Evolutionary conservation across 2,797 vertebrate genomes (phyloP), one percentile per base, ranked within the genome.

Genomic region (Sciurus vulgaris): DNA sequence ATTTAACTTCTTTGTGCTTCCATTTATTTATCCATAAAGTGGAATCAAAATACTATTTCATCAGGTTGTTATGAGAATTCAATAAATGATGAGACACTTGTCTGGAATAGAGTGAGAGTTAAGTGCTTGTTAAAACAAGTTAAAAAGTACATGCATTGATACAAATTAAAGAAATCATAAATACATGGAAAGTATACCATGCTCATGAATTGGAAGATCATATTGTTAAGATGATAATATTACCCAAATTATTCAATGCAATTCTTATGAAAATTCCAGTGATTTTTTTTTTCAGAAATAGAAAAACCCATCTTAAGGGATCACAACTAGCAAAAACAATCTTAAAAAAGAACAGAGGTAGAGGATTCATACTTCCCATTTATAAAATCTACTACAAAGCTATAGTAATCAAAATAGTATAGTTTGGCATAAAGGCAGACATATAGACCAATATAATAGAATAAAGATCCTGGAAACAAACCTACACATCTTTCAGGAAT

Each of bases 1-100:
- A 84, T 67, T 85, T 54, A 83, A 82, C 22, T 17, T 96, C 28
- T 86, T 89, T 78, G 44, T 88, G n/a, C 18, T 92, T 73, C 10
- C 70, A 6, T 63, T 77, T 85, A 73, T 81, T 82, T 92, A 49
- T 30, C 22, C 22, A 63, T 81, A 86, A 92, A 73, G 59, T 44
- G 26, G 24, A 78, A 13, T 91, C 94, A 81, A 94, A 93, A 59
- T 59, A 59, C 10, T 54, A 61, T 56, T 76, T 88, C 18, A 33
- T 76, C 15, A 9, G 14, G 9, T 47, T 65, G 5, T 77, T 88
- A 54, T 79, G 41, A 91, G 20, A 14, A 85, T 51, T 89, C 72
- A 88, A 63, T 93, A 56, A 69, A 65, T 76, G 84, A 41, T 91
- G 65, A 24, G 61, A 63, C 24, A 35, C 15, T 94, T 83, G 82